phyloP scores from a whole-genome alignment of 1,140 invertebrate genomes.

The Apis dorsata region DNA sequence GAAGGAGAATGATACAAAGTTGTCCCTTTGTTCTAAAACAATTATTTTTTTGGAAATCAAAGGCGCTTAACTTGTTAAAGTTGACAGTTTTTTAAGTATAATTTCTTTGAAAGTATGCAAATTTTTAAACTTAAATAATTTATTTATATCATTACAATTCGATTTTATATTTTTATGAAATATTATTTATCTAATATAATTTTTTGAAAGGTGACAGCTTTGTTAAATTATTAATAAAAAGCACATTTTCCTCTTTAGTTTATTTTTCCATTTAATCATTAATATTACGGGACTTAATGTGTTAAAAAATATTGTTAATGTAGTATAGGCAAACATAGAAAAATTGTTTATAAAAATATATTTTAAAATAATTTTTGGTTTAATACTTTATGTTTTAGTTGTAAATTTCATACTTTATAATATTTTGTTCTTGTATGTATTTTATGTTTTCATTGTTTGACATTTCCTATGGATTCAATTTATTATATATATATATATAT shows the following conservation, averaged over 20 bases:
- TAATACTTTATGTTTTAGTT: no score
- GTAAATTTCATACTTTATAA: no score
- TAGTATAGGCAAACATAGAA: neutral
- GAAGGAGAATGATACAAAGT: conserved; percentile 1
- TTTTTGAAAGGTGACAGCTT: conserved; percentile 18
- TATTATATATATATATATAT: no score
- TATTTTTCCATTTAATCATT: neutral
- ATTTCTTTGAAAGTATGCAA: neutral
- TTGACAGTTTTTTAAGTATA: neutral
- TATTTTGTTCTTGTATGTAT: no score
- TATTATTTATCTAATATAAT: neutral
- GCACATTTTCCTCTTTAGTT: conserved; percentile 21
- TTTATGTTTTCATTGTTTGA: neutral
- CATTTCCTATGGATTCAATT: neutral
- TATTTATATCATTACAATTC: neutral
- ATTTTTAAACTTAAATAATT: neutral
- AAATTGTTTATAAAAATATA: neutral
- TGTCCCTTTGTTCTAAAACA: conserved; percentile 9
- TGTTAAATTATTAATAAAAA: conserved; percentile 20
- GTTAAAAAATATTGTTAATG: conserved; percentile 35
- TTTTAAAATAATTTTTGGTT: neutral
- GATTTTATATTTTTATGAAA: conserved; percentile 1
- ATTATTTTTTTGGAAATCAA: neutral
- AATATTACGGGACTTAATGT: conserved; percentile 37
- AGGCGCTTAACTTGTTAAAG: conserved; percentile 51